These are phyloP conservation scores for Neomonachus schauinslandi DNA, from an alignment of 2,113 vertebrate species.

Conservation along the genomic window DNA sequence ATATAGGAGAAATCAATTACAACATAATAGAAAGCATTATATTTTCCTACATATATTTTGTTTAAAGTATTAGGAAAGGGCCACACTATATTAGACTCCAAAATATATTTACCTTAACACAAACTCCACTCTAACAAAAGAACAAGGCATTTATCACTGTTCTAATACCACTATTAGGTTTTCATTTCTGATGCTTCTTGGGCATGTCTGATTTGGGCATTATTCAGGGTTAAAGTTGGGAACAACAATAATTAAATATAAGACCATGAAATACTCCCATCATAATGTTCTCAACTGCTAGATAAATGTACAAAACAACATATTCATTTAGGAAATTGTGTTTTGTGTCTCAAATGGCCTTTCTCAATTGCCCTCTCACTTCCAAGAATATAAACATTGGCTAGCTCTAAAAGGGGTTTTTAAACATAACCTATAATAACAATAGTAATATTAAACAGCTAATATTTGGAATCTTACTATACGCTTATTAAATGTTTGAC, in stretches of 20 bases:
- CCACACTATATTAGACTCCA: constrained; percentile 17
- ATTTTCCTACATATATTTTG: constrained; percentile 59
- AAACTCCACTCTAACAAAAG: constrained; percentile 14
- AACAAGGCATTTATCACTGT: constrained; percentile 26
- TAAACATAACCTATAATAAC: constrained; percentile 21
- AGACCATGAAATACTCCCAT: constrained; percentile 14
- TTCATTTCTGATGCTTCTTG: constrained; percentile 55
- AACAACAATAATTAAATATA: constrained; percentile 55
- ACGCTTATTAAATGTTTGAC: not conserved
- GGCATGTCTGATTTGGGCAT: not conserved
- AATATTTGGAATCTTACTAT: not conserved
- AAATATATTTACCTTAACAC: constrained; percentile 61
- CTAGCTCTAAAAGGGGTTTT: constrained; percentile 8
- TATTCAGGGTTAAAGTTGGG: not conserved
- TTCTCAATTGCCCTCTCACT: not conserved
- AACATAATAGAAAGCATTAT: constrained; percentile 57
- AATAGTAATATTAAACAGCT: constrained; percentile 43
- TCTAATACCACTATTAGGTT: not conserved
- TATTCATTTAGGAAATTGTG: constrained; percentile 33
- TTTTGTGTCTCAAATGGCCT: constrained; percentile 28
- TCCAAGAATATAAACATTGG: not conserved
- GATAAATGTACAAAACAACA: constrained; percentile 30
- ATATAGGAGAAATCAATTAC: constrained; percentile 72
- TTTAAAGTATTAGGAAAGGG: constrained; percentile 60
- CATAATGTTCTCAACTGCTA: not conserved